Base-by-base conservation (phyloP, 2,797 vertebrate species). In the Iguana delicatissima region DNA sequence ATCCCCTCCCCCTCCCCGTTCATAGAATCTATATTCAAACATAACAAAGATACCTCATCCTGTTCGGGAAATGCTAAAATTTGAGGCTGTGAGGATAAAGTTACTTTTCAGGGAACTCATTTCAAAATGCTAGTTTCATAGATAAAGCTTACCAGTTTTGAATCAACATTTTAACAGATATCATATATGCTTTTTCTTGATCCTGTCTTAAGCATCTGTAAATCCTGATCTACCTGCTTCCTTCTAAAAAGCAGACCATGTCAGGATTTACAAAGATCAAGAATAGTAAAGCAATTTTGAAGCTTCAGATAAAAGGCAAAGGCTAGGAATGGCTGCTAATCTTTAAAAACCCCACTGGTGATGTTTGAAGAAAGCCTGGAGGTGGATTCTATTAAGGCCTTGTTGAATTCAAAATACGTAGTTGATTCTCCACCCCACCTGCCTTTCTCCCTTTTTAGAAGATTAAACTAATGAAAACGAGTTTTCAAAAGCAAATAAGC, bases 231-330 rank as follows among this genome's bases (percentile, higher is more conserved):
- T 52, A 26, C 85, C 74, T 3, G 72, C 0, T 64, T 42, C 80
- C 2, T 80, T 22, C 38, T 81, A 91, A 89, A n/a, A 14, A 93
- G 69, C 46, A 29, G 69, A 86, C 64, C 62, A 32, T 13, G 81
- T 57, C 62, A 69, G 83, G 79, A 86, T 69, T 80, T 90, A 84
- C 62, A 89, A 91, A 77, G 64, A 90, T 1, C 85, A 91, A 42
- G 1, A 91, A 94, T 91, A 84, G 93, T 89, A 95, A 87, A 87
- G 86, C 55, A 86, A 89, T 94, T 96, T 35, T 2, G 52, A 14
- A 69, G 77, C 8, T 89, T 62, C 72, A 55, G 7, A 82, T 64
- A 57, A 88, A 12, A 90, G 84, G 89, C 90, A 8, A 18, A 77
- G 14, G 59, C 85, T 67, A 67, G 55, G 86, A 93, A 91, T 0